phyloP scores from a whole-genome alignment of 2,797 vertebrate genomes.

The Chelonia mydas region DNA sequence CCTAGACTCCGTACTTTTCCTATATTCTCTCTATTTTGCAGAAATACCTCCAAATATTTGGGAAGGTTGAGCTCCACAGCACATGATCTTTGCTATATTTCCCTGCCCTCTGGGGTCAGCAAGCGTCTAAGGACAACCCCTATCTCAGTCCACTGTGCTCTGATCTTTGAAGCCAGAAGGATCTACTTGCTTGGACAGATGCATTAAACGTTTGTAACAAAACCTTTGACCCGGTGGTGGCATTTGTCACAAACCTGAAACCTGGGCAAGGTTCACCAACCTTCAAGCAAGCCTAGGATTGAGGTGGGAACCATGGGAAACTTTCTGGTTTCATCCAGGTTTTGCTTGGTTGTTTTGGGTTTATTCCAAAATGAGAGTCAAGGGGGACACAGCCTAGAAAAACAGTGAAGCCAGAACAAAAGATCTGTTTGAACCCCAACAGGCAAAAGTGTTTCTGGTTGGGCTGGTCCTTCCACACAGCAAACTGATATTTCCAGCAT shows the following conservation, averaged over 20 bases:
- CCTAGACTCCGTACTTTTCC: neutral
- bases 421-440: neutral
- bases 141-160: neutral
- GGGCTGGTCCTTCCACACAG: neutral
- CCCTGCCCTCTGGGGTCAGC: neutral
- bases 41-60: neutral
- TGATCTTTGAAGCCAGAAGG: conserved; percentile 3
- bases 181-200: neutral
- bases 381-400: neutral
- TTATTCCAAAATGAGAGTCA: neutral
- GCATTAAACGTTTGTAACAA: neutral
- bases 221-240: conserved; percentile 1
- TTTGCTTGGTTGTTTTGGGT: neutral
- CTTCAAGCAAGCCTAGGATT: neutral
- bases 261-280: conserved; percentile 40
- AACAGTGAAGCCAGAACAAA: neutral
- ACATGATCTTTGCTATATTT: neutral
- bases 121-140: neutral
- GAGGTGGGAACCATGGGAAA: neutral
- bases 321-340: neutral
- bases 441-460: neutral
- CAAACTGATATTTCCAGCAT: too few relatives aligned
- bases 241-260: conserved; percentile 8
- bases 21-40: accelerated
- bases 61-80: neutral